Percentiles rank a stretch among this genome's conserved stretches.
phyloP scores from a whole-genome alignment of 1,140 invertebrate species.

The Diabrotica virgifera region DNA sequence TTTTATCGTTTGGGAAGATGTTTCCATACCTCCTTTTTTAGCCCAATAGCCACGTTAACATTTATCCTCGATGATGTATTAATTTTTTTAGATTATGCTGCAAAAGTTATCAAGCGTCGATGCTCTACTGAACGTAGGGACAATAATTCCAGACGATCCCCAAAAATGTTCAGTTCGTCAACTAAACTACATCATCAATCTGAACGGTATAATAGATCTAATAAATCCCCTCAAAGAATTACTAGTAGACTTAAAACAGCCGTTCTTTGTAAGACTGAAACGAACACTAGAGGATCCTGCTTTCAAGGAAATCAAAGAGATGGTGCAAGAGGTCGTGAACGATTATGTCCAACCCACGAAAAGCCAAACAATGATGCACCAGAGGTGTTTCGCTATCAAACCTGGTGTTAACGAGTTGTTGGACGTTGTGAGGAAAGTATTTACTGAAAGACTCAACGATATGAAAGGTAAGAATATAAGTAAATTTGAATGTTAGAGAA shows the following conservation, averaged over 20 bases:
- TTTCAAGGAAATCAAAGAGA: conserved; percentile 36
- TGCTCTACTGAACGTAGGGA: conserved; percentile 54
- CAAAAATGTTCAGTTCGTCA: conserved; percentile 67
- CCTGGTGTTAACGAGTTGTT: conserved; percentile 68
- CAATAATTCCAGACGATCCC: conserved; percentile 56
- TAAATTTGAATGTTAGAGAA: too few relatives aligned
- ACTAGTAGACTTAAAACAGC: conserved; percentile 56
- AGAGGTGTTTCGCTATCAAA: conserved; percentile 84
- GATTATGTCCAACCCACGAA: conserved; percentile 64
- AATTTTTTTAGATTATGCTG: conserved; percentile 31
- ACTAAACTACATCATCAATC: conserved; percentile 72
- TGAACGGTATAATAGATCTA: conserved; percentile 75
- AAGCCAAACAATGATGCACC: conserved; percentile 68
- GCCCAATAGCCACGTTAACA: neutral
- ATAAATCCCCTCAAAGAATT: conserved; percentile 64
- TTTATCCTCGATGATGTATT: conserved; percentile 10
- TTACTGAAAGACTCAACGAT: conserved; percentile 75
- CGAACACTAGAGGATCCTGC: conserved; percentile 31
- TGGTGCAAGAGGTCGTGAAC: conserved; percentile 60
- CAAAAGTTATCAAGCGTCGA: conserved; percentile 48
- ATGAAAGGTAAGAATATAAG: conserved; percentile 58
- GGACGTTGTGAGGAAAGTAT: conserved; percentile 74
- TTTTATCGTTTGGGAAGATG: too few relatives aligned
- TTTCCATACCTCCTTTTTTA: too few relatives aligned
- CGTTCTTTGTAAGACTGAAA: conserved; percentile 52